Percentiles rank a stretch among this genome's conserved stretches.
phyloP scores from a whole-genome alignment of 2,113 vertebrate genomes.

The Cromileptes altivelis region DNA sequence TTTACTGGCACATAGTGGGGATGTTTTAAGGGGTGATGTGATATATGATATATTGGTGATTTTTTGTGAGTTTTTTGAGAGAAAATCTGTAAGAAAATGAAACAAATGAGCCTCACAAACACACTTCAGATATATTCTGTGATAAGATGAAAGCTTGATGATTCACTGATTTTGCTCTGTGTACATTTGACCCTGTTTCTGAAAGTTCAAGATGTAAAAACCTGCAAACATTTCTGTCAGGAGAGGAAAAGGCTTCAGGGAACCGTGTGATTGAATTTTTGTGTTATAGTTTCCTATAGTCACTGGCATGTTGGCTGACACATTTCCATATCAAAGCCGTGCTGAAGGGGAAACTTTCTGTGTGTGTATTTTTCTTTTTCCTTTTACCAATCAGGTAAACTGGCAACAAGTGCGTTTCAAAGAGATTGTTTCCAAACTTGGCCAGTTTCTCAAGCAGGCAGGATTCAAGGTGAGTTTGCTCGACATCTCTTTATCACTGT shows the following conservation, averaged over 20 bases:
- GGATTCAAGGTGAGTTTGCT: conserved; percentile 93
- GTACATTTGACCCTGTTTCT: background rate
- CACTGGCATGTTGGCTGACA: conserved; percentile 21
- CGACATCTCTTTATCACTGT: background rate
- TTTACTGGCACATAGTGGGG: background rate
- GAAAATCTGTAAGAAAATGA: background rate
- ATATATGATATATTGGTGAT: background rate
- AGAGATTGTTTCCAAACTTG: conserved; percentile 93
- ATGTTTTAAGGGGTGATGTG: background rate
- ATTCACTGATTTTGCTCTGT: background rate
- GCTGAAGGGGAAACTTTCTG: conserved; percentile 37
- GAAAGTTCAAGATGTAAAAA: background rate
- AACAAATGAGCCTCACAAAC: background rate
- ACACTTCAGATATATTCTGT: background rate
- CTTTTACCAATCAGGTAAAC: conserved; percentile 86
- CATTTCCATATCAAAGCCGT: conserved; percentile 47
- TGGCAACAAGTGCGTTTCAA: conserved; percentile 97
- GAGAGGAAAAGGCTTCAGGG: background rate
- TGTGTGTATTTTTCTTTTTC: conserved; percentile 17
- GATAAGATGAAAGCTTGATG: too few species aligned
- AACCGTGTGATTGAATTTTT: background rate
- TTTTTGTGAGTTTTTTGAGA: background rate
- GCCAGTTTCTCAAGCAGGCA: conserved; percentile 97
- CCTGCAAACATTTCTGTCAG: background rate
- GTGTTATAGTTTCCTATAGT: conserved; percentile 29